Percentiles rank a stretch among this genome's conserved stretches.
Conservation (phyloP, 2,113 vertebrate genomes). For the Gadus macrocephalus region DNA sequence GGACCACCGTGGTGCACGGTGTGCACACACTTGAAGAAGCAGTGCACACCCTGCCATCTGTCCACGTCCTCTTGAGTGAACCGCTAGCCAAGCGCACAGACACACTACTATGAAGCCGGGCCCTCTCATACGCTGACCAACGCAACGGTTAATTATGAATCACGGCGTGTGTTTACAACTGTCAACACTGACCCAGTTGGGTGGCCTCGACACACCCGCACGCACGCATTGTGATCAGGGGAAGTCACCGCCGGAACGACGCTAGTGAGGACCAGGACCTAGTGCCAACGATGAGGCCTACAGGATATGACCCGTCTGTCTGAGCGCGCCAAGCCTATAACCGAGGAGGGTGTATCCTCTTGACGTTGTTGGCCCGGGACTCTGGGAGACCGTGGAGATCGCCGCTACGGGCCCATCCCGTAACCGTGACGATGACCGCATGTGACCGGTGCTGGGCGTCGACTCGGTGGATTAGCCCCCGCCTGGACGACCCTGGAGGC, state of each 20-base stretch:
- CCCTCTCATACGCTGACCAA: too few species aligned
- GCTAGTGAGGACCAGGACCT: background rate
- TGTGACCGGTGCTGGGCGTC: slow-evolving; percentile 19
- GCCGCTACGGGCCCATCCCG: background rate
- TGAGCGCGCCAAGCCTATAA: slow-evolving; percentile 34
- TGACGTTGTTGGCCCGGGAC: too few species aligned
- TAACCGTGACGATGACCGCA: slow-evolving; percentile 13
- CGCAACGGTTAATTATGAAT: background rate
- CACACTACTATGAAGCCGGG: too few species aligned
- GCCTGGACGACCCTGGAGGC: slow-evolving; percentile 24
- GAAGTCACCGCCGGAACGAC: background rate
- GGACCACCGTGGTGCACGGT: slow-evolving; percentile 29
- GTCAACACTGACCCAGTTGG: background rate
- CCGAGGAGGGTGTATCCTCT: slow-evolving; percentile 17
- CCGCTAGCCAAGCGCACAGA: background rate
- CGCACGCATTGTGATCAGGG: background rate
- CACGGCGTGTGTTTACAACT: background rate
- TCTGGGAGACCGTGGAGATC: slow-evolving; percentile 39
- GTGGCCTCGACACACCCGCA: background rate
- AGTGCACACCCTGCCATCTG: slow-evolving; percentile 54
- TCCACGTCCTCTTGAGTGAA: slow-evolving; percentile 29
- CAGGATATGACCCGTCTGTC: slow-evolving; percentile 32
- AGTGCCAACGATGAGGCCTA: slow-evolving; percentile 18
- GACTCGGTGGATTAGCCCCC: slow-evolving; percentile 17
- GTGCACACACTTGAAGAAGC: slow-evolving; percentile 44